Evolutionary conservation across 1,140 invertebrate genomes (phyloP), one percentile per base, ranked within the genome.

Genomic region (Bombus superbus): DNA sequence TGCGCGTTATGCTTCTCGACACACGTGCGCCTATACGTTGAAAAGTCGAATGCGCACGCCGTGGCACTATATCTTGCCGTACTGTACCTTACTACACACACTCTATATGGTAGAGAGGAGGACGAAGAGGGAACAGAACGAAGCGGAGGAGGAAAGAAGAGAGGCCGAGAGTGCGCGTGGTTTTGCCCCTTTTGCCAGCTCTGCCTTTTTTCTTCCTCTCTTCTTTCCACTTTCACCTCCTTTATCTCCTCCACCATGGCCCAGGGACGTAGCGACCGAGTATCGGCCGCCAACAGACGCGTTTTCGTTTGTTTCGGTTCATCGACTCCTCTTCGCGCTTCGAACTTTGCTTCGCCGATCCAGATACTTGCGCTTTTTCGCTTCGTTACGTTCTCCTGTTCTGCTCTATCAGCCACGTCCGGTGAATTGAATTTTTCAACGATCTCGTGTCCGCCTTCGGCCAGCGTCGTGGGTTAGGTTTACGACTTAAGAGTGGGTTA

Each of bases 151-250:
- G 40, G 88, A 40, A 64, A 53, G 68, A 72, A 53, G 57, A 25
- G 42, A 35, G 85, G 53, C 85, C 71, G 38, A 42, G 74, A 78
- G 72, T 53, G 59, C 74, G 77, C 76, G 79, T 72, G 78, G 81
- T 91, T 90, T 89, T 87, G 77, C 83, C 91, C 81, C 88, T 89
- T 89, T 88, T 92, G 87, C 88, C 83, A 88, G 85, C 79, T 90
- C 86, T 83, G 80, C 80, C 72, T 81, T 88, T 88, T 90, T 90
- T 78, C 71, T 78, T 81, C 71, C 69, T 87, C 80, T 83, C 85
- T 85, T 71, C 85, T 81, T 81, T 75, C 69, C 81, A 86, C 83
- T 86, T 86, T 72, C 78, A 71, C 79, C 73, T 62, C 80, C 78
- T 86, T 85, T 83, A 82, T 87, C 81, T 87, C 83, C n/a, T 83